Base-by-base conservation (phyloP, 2,888 invertebrate genomes). In the Pyrrhia umbra region DNA sequence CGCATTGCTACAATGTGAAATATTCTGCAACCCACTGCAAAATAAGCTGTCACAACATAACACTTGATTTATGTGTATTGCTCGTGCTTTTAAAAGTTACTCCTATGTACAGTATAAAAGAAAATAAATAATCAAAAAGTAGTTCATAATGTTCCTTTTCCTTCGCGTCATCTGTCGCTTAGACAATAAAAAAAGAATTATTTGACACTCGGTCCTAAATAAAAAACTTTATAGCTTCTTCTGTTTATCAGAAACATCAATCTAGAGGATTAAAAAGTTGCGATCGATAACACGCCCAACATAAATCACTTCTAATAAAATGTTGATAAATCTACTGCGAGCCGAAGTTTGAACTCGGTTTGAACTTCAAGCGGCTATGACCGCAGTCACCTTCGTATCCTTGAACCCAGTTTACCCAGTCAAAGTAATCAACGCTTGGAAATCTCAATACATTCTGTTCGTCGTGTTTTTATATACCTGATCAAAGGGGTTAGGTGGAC, bases 21-120 rank as follows among this genome's bases (percentile, higher is more conserved):
- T 23, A 40, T 10, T 34, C 40, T 56, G 70, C 63, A 52, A 75
- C 56, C 16, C 45, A 6, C 75, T 70, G 70, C 62, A 72, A 57
- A 63, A 71, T 57, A 71, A 72, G 45, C 71, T 75, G 71, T 71
- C 71, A 64, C 65, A 75, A 70, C 71, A 57, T 40, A 70, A 70
- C 49, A 57, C 30, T 52, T 75, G 71, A 75, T 75, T 75, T 58
- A 72, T 76, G 64, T 69, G 27, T 30, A 39, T 49, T n/a, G 52
- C 47, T 37, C 57, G 40, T 45, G 76, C 49, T 40, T 15, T 40
- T 37, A 43, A 71, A 64, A 75, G 10, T 21, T 6, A 42, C 23
- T 18, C 18, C 2, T 25, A 15, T 27, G 1, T 27, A 34, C 34
- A n/a, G n/a, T 13, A 34, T 34, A 34, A 27, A 10, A 34, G 34